Evolutionary conservation across 2,888 invertebrate species (phyloP).

Genomic region (Noctua janthina): DNA sequence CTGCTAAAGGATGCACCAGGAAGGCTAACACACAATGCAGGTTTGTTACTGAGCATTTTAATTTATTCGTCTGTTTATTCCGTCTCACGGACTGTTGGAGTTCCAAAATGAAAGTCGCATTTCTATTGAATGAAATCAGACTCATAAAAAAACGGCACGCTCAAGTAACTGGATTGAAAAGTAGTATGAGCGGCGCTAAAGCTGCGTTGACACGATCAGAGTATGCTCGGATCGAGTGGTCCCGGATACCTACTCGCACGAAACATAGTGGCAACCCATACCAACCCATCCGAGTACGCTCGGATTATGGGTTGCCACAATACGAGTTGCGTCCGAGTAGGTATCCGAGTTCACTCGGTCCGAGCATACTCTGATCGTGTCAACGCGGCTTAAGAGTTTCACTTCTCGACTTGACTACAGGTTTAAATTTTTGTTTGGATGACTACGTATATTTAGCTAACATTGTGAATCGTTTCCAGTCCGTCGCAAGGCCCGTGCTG

Average conservation of each 20-base stretch:
- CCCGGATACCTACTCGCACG: too few species aligned
- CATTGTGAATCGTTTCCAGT: constrained; percentile 85
- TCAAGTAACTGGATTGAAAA: not conserved
- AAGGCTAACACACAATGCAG: constrained; percentile 95
- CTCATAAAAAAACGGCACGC: not conserved
- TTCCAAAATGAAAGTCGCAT: not conserved
- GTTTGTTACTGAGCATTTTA: constrained; percentile 77
- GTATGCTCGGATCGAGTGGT: too few species aligned
- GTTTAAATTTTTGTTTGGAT: not conserved
- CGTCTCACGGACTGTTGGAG: not conserved
- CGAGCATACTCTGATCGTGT: too few species aligned
- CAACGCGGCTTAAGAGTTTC: not conserved
- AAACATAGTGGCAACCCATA: too few species aligned
- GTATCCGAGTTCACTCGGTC: too few species aligned
- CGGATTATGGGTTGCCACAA: too few species aligned
- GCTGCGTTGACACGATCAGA: too few species aligned
- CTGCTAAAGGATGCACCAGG: constrained; percentile 95
- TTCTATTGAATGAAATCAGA: not conserved
- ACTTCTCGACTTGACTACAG: not conserved
- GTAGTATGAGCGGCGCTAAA: not conserved
- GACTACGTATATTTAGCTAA: not conserved
- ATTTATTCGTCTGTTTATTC: not conserved
- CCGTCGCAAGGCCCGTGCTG: constrained; percentile 99
- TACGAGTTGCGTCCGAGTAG: too few species aligned
- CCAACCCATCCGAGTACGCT: too few species aligned